Conservation (phyloP, 1,140 invertebrate genomes). For the Manduca sexta region DNA sequence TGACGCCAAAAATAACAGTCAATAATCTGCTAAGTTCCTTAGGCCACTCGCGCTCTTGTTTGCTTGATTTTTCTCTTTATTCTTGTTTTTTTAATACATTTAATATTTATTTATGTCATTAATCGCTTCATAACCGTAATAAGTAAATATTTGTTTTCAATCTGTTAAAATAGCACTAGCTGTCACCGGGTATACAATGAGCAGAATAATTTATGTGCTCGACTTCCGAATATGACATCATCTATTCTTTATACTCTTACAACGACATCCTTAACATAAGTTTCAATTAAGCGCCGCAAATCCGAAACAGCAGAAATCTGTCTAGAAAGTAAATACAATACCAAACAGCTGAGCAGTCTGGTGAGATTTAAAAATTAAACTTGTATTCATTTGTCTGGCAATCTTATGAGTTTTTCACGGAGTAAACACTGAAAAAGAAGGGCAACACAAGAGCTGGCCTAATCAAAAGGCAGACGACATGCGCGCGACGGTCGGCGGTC, state of each 20-base stretch:
- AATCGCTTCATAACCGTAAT: background rate
- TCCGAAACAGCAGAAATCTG: too few relatives aligned
- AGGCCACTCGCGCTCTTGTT: background rate
- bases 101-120: conserved; percentile 8
- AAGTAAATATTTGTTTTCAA: too few relatives aligned
- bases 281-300: too few relatives aligned
- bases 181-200: background rate
- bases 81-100: background rate
- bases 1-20: conserved; percentile 4
- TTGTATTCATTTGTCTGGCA: background rate
- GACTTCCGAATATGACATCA: background rate
- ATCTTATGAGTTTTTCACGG: conserved; percentile 6
- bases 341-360: too few relatives aligned
- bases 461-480: conserved; percentile 13
- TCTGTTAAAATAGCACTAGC: background rate
- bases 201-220: background rate
- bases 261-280: too few relatives aligned
- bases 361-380: background rate
- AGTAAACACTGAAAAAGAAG: conserved; percentile 14
- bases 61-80: conserved; percentile 3
- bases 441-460: conserved; percentile 25
- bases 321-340: too few relatives aligned
- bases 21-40: background rate
- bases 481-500: conserved; percentile 42
- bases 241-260: background rate